Conservation (phyloP, 53 echinoderm and acorn worm genomes). For the Mesocentrotus franciscanus region DNA sequence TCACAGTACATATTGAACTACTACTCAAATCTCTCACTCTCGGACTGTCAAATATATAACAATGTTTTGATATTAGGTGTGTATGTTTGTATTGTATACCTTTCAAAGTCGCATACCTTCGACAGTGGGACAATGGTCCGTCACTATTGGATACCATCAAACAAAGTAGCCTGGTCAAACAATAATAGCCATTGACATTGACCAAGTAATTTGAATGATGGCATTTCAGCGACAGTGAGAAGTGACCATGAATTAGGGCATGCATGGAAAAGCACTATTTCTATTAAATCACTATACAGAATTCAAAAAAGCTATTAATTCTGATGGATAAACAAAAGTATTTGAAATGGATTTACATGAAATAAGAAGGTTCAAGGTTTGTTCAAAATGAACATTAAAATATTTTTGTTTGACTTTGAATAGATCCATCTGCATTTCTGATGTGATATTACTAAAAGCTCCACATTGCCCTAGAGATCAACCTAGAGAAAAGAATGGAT, state of each 20-base stretch:
- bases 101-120: background rate
- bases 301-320: background rate
- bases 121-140: background rate
- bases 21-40: background rate
- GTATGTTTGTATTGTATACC: background rate
- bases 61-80: conserved; percentile 8
- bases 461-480: too few species aligned
- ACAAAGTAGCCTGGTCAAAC: conserved; percentile 6
- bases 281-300: background rate
- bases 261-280: background rate
- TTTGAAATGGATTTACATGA: background rate
- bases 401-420: background rate
- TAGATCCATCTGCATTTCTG: background rate
- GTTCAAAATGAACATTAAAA: background rate
- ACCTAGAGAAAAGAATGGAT: background rate
- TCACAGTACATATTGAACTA: background rate
- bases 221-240: background rate
- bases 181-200: background rate
- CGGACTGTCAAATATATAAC: background rate
- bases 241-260: background rate
- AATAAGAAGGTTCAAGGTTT: background rate
- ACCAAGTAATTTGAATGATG: background rate
- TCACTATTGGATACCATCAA: background rate
- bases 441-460: background rate
- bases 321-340: background rate